Base-by-base conservation (phyloP, 2,888 invertebrate species). In the Patella pellucida region DNA sequence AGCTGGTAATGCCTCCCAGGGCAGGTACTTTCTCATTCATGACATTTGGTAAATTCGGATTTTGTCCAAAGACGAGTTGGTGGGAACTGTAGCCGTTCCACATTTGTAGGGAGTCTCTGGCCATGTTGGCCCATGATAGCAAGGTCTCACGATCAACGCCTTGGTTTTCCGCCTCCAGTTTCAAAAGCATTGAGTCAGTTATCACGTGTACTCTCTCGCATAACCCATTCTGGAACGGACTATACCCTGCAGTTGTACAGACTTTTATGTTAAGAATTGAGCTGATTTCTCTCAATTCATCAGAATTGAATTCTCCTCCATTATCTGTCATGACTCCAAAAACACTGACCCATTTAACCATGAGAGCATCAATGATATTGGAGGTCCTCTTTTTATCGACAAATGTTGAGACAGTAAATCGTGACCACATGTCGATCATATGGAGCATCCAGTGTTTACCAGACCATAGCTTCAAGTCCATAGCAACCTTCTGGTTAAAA, bases 161-260 rank as follows among this genome's bases (percentile, higher is more conserved):
- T n/a, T 70, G 73, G 50, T 69, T 41, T 15, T 76, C 31, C 12
- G 27, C 73, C 16, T 51, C n/a, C 41, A 76, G 15, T 50, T 76
- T 76, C 15, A 73, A 23, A 16, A 76, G 51, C 76, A 76, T 76
- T 14, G 19, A 27, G 70, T 76, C 73, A 50, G 50, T 69, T 27
- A 76, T 71, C 11, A 73, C 54, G 74, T 76, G 76, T 14, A 41
- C 62, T n/a, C 76, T 19, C 31, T 73, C 76, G 69, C 76, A 76
- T 7, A 76, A 31, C 68, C 54, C 54, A 54, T 54, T 54, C 54
- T 54, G 54, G 54, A 54, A 54, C n/a, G 54, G 54, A n/a, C 54
- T 76, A 12, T 76, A n/a, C 27, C 69, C 76, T 19, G 76, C 73
- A 27, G 76, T 76, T 16, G 73, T 73, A 68, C 50, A 72, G 14